phyloP scores from a whole-genome alignment of 2,888 invertebrate species.

The Stenichneumon culpator region DNA sequence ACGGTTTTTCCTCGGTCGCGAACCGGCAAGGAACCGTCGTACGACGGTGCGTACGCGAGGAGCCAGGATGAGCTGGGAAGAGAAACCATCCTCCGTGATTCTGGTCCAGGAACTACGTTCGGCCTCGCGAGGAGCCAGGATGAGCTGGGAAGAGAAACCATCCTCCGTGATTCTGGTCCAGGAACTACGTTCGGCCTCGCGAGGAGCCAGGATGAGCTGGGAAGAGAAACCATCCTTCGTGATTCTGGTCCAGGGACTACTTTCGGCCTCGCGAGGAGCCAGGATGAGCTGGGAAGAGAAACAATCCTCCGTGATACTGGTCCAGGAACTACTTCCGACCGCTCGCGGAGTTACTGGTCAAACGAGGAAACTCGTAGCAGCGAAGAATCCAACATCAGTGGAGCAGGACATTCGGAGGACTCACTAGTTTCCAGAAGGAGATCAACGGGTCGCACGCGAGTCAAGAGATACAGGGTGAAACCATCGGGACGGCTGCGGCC shows the following conservation, averaged over 20 bases:
- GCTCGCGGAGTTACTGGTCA: background rate
- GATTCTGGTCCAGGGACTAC: constrained; percentile 8
- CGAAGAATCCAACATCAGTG: background rate
- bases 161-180: constrained; percentile 6
- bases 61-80: background rate
- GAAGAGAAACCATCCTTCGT: background rate
- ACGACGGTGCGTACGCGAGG: constrained; percentile 70
- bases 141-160: background rate
- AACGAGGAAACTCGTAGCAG: constrained; percentile 1
- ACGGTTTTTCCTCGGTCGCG: constrained; percentile 75
- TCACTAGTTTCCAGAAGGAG: constrained; percentile 25
- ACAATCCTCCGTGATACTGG: background rate
- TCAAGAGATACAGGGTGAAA: constrained; percentile 27
- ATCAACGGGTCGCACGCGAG: constrained; percentile 1
- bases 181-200: background rate
- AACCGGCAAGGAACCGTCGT: constrained; percentile 54
- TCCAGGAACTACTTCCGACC: background rate
- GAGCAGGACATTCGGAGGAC: background rate
- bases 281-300: background rate
- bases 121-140: constrained; percentile 14
- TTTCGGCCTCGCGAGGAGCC: background rate
- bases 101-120: background rate
- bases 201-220: constrained; percentile 21
- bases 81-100: constrained; percentile 1
- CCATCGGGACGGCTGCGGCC: constrained; percentile 13